Conservation (phyloP, 1,140 invertebrate species). For the Thaumatotibia leucotreta region DNA sequence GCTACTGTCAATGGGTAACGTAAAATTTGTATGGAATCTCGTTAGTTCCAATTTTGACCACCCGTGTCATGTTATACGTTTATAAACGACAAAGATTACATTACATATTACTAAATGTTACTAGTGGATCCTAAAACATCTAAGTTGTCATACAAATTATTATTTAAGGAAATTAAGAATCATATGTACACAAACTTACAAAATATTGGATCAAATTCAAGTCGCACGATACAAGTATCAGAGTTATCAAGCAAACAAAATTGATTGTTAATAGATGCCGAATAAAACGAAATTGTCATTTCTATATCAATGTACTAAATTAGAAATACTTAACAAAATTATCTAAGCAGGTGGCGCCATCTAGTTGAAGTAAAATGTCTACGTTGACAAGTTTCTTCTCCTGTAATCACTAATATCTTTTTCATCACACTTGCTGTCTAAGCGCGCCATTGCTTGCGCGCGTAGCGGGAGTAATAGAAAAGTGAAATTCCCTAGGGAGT, state of each 20-base stretch:
- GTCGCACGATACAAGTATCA: constrained; percentile 13
- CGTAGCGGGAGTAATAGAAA: no score
- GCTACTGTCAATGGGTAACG: background rate
- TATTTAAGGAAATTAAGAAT: background rate
- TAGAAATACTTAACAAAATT: no score
- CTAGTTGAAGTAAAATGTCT: no score
- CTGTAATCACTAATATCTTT: no score
- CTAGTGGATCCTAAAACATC: no score
- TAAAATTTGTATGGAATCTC: background rate
- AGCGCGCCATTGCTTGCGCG: no score
- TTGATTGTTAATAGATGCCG: background rate
- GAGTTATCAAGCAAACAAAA: background rate
- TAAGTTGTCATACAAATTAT: constrained; percentile 24
- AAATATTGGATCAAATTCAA: constrained; percentile 17
- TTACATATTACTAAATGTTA: background rate
- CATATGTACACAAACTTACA: background rate
- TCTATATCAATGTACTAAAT: no score
- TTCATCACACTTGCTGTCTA: no score
- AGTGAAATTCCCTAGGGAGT: no score
- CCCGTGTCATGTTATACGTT: background rate
- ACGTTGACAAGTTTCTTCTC: no score
- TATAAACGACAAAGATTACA: constrained; percentile 1
- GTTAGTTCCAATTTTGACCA: background rate
- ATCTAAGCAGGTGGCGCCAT: no score
- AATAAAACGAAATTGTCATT: no score